Conservation (phyloP, 2,113 vertebrate genomes). For the Amblyopsis rosae region DNA sequence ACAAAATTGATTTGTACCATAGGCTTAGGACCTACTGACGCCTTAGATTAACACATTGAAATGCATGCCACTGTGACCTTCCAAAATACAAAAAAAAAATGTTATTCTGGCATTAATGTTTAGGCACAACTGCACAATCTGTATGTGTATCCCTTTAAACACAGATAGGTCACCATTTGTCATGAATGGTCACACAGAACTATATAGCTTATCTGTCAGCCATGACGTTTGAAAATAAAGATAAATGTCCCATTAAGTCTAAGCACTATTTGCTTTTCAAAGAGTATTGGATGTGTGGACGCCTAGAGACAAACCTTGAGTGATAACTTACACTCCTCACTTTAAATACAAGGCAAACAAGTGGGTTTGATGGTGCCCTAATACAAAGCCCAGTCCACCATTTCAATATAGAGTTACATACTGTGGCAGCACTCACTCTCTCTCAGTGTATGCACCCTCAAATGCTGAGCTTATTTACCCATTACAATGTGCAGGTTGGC, state of each 20-base stretch:
- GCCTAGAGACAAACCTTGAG: conserved; percentile 35
- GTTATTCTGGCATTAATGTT: conserved; percentile 25
- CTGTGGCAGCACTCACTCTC: conserved; percentile 37
- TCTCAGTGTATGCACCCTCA: conserved; percentile 34
- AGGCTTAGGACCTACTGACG: background rate
- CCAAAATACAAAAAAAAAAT: conserved; percentile 25
- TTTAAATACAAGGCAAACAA: conserved; percentile 39
- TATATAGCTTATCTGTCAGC: conserved; percentile 32
- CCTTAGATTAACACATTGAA: background rate
- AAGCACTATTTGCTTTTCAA: conserved; percentile 46
- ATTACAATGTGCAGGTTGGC: conserved; percentile 10
- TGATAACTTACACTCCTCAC: conserved; percentile 38
- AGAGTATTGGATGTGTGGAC: conserved; percentile 20
- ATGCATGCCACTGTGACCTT: conserved; percentile 19
- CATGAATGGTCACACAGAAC: conserved; percentile 33
- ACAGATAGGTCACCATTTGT: conserved; percentile 34
- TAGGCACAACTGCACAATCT: background rate
- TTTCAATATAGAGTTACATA: conserved; percentile 24
- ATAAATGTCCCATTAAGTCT: conserved; percentile 47
- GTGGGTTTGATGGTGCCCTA: conserved; percentile 43
- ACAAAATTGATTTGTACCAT: too few species aligned
- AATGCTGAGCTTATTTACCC: conserved; percentile 25
- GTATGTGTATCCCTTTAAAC: background rate
- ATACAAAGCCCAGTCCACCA: conserved; percentile 31
- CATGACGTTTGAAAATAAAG: conserved; percentile 39